phyloP scores from a whole-genome alignment of 1,140 invertebrate species.

The Lepidurus arcticus region DNA sequence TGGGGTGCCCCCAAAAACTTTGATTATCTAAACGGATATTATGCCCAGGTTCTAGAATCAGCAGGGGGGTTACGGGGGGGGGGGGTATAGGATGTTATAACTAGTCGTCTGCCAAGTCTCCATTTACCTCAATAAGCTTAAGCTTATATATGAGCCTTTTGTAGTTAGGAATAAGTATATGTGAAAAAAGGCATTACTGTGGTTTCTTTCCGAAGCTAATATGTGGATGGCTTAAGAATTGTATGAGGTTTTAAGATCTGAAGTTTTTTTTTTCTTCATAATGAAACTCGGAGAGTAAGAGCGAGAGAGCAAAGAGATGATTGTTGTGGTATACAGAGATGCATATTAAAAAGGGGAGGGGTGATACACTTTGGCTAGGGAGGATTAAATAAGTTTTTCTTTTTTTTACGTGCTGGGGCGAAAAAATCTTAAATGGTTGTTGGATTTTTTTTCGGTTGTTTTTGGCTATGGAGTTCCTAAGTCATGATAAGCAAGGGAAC shows the following conservation, averaged over 20 bases:
- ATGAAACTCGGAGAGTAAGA: background rate
- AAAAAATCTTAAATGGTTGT: slow-evolving; percentile 1
- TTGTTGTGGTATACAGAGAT: slow-evolving; percentile 22
- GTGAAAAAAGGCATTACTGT: too few relatives aligned
- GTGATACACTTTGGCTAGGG: background rate
- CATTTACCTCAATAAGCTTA: too few relatives aligned
- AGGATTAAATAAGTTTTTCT: background rate
- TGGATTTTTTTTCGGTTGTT: background rate
- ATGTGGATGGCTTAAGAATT: too few relatives aligned
- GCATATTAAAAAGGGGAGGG: slow-evolving; percentile 9
- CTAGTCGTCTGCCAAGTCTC: background rate
- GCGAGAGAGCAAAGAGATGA: background rate
- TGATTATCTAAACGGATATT: background rate
- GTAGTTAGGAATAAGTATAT: too few relatives aligned
- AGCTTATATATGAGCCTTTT: too few relatives aligned
- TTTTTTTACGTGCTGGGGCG: background rate
- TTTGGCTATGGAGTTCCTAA: too few relatives aligned
- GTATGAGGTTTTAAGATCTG: too few relatives aligned
- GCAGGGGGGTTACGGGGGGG: background rate
- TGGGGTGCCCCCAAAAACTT: too few relatives aligned
- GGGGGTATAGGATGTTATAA: background rate
- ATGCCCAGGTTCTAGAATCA: background rate
- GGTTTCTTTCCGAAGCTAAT: too few relatives aligned
- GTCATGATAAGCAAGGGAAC: background rate
- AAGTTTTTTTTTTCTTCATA: background rate